Base-by-base conservation (phyloP, 2,888 invertebrate species). In the Schrankia costaestrigalis region DNA sequence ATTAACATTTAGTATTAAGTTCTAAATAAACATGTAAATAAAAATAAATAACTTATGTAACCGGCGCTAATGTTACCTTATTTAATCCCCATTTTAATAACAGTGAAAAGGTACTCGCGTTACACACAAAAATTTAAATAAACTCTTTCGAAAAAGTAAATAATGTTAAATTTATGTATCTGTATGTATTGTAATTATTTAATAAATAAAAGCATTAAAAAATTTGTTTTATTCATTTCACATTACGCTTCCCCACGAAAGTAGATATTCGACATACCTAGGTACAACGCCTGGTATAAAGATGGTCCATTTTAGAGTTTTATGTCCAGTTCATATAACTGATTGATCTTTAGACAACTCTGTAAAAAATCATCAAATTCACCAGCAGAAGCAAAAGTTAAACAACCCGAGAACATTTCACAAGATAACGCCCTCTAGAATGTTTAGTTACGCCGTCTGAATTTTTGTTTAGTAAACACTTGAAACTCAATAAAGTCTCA, bases 31-130 rank as follows among this genome's bases (percentile, higher is more conserved):
- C 29, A 47, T 65, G 63, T 64, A 64, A 56, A 64, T 65, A 67
- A 49, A 49, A 45, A 45, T 44, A 52, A 46, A 55, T 61, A 49
- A 49, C 46, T 34, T 48, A 51, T 55, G 43, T 66, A 65, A 60
- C 57, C 74, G 81, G 86, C 86, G 86, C 86, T 86, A 84, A 85
- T 87, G 86, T 85, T 86, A 87, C 86, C 86, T 87, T 80, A 75
- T 66, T 53, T 63, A 68, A 66, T 63, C 61, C 57, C 61, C 55
- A 42, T 48, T 40, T 50, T 46, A 54, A 58, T 54, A 50, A 56
- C 52, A 56, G 25, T 58, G 41, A 60, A 68, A 76, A 77, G 80
- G 82, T 79, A 78, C 76, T 58, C 77, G 78, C 78, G 76, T 74
- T 71, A 52, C 47, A 49, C 56, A 63, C 60, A 46, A 48, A n/a